Evolutionary conservation across 2,888 invertebrate genomes (phyloP).

Genomic region (Drosophila imparisetae): DNA sequence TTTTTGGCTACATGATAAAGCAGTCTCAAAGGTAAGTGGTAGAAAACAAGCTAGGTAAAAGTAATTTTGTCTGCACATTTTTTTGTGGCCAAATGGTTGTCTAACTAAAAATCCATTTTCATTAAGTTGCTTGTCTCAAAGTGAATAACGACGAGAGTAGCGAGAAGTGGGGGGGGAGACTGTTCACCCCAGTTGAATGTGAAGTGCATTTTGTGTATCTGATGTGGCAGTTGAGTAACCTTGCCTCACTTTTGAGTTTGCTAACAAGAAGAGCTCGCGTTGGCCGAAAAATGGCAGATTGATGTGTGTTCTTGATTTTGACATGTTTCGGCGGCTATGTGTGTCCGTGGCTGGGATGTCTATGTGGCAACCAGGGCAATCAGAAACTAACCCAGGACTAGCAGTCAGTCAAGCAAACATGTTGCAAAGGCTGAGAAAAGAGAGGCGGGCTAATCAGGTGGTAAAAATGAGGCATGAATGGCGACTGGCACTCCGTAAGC

Average conservation of each 20-base stretch:
- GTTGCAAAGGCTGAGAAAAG: constrained; percentile 28
- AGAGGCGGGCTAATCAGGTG: constrained; percentile 33
- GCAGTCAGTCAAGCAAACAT: constrained; percentile 37
- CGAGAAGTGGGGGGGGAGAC: not conserved
- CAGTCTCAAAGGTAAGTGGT: not conserved
- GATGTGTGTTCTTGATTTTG: constrained; percentile 45
- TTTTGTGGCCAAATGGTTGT: constrained; percentile 1
- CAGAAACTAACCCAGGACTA: constrained; percentile 3
- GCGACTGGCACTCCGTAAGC: constrained; percentile 40
- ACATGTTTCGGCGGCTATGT: constrained; percentile 21
- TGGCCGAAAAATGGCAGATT: constrained; percentile 43
- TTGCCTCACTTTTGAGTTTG: constrained; percentile 26
- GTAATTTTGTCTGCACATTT: constrained; percentile 3
- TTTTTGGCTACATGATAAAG: not conserved
- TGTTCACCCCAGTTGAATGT: not conserved
- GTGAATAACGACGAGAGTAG: not conserved
- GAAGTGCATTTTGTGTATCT: constrained; percentile 6
- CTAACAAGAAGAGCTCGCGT: not conserved
- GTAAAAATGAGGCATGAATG: constrained; percentile 14
- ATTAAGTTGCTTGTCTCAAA: constrained; percentile 48
- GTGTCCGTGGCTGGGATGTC: constrained; percentile 1
- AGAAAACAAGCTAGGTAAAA: not conserved
- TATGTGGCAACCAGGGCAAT: constrained; percentile 44
- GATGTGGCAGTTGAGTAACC: constrained; percentile 15
- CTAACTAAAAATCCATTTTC: constrained; percentile 65